A percentile compares a stretch with the other conserved stretches of the same genome.
Evolutionary conservation across 2,888 invertebrate species (phyloP).

Genomic region (Holacanthella duospinosa): DNA sequence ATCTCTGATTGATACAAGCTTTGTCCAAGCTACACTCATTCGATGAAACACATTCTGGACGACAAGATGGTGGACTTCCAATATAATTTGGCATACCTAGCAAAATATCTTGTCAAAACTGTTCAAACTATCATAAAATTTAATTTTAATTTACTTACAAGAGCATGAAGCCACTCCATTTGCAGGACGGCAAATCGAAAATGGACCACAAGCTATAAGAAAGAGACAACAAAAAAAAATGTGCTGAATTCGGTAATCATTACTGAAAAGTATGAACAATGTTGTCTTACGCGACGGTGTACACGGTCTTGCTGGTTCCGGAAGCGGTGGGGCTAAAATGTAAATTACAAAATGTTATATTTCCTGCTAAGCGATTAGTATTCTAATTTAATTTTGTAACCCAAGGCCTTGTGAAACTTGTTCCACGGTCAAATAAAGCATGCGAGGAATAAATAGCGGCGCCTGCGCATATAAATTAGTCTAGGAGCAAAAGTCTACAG

Average conservation of each 20-base stretch:
- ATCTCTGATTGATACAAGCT: conserved; percentile 61
- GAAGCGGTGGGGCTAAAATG: background rate
- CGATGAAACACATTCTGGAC: conserved; percentile 52
- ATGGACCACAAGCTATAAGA: conserved; percentile 44
- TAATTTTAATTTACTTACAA: conserved; percentile 44
- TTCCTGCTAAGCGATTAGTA: background rate
- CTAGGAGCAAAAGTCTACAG: background rate
- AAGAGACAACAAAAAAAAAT: background rate
- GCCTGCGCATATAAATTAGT: background rate
- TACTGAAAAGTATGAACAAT: background rate
- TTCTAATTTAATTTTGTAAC: background rate
- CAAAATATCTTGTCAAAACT: background rate
- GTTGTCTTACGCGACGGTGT: conserved; percentile 53
- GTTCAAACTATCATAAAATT: background rate
- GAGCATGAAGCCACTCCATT: conserved; percentile 50
- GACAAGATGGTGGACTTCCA: conserved; percentile 65
- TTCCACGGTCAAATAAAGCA: background rate
- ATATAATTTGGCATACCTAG: conserved; percentile 54
- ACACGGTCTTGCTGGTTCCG: conserved; percentile 42
- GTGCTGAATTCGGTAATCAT: background rate
- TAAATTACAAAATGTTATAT: background rate
- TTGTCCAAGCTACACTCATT: conserved; percentile 52
- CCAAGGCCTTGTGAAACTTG: background rate
- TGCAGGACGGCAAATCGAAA: conserved; percentile 20
- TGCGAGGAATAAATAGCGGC: background rate